Evolutionary conservation across 2,113 vertebrate genomes (phyloP).

Genomic region (Nyctibius bracteatus): DNA sequence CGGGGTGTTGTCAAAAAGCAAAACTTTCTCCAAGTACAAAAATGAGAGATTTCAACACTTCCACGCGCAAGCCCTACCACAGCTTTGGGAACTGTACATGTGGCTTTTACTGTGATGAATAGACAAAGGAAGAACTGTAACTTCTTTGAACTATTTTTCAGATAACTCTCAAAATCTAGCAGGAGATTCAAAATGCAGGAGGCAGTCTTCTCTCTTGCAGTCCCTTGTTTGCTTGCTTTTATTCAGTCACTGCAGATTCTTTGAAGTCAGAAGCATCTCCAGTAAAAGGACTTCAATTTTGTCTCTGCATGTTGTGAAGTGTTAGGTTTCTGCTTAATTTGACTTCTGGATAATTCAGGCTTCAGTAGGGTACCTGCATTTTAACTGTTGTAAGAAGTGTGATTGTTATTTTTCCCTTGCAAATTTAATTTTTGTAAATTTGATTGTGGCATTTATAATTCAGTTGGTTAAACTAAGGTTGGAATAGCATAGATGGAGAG

Average conservation of each 20-base stretch:
- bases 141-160: constrained; percentile 22
- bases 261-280: constrained; percentile 10
- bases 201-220: background rate
- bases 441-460: background rate
- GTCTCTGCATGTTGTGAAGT: background rate
- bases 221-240: background rate
- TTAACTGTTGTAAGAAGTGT: background rate
- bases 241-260: background rate
- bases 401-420: background rate
- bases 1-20: constrained; percentile 13
- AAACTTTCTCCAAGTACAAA: background rate
- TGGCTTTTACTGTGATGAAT: background rate
- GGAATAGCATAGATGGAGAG: background rate
- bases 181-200: constrained; percentile 13
- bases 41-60: background rate
- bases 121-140: constrained; percentile 9
- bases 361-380: background rate
- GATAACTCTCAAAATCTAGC: background rate
- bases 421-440: background rate
- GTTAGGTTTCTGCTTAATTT: background rate
- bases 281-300: background rate
- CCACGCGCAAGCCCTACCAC: background rate
- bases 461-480: background rate
- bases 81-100: background rate
- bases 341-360: background rate